These are phyloP conservation scores for Notolabrus celidotus DNA, from an alignment of 2,797 vertebrate genomes.

Conservation along the genomic window DNA sequence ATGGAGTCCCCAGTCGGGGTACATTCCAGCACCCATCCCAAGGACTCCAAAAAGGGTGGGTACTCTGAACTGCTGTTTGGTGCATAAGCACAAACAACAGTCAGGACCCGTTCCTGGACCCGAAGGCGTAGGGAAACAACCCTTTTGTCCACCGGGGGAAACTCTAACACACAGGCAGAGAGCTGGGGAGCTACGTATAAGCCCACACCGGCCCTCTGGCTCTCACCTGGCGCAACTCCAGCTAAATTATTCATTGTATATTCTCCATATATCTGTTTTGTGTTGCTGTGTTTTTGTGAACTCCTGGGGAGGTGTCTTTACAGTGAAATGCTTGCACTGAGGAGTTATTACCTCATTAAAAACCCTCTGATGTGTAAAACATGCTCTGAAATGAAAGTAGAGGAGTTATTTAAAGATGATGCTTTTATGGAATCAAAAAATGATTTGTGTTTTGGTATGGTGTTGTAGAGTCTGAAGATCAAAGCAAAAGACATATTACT, in stretches of 20 bases:
- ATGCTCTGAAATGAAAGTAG: not conserved
- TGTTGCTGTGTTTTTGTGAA: constrained; percentile 6
- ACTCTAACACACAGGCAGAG: too few species aligned
- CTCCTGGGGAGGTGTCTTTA: constrained; percentile 20
- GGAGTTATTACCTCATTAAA: constrained; percentile 34
- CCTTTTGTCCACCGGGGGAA: too few species aligned
- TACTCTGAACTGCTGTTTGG: too few species aligned
- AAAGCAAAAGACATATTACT: not conserved
- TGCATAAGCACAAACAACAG: too few species aligned
- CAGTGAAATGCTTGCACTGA: constrained; percentile 10
- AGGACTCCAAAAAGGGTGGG: too few species aligned
- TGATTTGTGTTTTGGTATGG: not conserved
- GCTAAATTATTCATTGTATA: constrained; percentile 12
- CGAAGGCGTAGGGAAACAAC: too few species aligned
- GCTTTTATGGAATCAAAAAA: not conserved
- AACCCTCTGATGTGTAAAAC: constrained; percentile 7
- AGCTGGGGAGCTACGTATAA: too few species aligned
- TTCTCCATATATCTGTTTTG: not conserved
- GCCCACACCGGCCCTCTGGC: too few species aligned
- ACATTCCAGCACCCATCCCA: too few species aligned
- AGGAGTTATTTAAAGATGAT: not conserved
- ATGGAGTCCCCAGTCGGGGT: too few species aligned
- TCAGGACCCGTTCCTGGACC: too few species aligned
- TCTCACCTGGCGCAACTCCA: too few species aligned
- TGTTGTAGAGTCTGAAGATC: not conserved